phyloP scores from a whole-genome alignment of 2,888 invertebrate genomes.

The Noctuana brunneofusca region DNA sequence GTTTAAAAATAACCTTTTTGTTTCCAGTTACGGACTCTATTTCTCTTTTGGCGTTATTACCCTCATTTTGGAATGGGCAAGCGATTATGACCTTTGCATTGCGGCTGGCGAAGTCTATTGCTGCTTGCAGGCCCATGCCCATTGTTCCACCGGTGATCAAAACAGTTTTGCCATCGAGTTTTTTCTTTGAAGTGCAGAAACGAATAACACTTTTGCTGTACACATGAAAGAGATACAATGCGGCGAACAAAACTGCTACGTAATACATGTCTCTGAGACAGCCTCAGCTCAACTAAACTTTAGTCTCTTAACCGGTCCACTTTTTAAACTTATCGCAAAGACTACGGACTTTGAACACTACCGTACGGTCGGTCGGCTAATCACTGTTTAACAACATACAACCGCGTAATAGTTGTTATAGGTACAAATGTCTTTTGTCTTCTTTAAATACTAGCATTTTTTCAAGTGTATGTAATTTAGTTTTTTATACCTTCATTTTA shows the following conservation, averaged over 20 bases:
- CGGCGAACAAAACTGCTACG: background rate
- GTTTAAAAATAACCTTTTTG: constrained; percentile 84
- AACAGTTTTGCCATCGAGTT: constrained; percentile 50
- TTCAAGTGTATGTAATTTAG: too few species aligned
- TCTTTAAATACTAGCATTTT: too few species aligned
- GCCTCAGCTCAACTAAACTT: background rate
- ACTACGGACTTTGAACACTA: background rate
- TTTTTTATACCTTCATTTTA: too few species aligned
- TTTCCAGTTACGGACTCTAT: constrained; percentile 85
- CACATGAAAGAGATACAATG: constrained; percentile 23
- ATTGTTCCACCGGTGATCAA: constrained; percentile 64
- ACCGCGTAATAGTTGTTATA: too few species aligned
- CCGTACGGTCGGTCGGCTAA: too few species aligned
- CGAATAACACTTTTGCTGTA: constrained; percentile 44
- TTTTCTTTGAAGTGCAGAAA: constrained; percentile 47
- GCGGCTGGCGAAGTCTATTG: constrained; percentile 57
- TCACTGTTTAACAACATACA: background rate
- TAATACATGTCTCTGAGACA: constrained; percentile 1
- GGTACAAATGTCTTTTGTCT: too few species aligned
- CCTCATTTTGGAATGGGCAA: constrained; percentile 60
- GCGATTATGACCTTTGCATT: constrained; percentile 64
- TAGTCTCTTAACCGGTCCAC: background rate
- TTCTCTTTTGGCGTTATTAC: constrained; percentile 70
- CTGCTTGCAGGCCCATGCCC: constrained; percentile 62
- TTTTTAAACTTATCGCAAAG: too few species aligned